Conservation (phyloP, 2,888 invertebrate species). For the Acronicta alni region DNA sequence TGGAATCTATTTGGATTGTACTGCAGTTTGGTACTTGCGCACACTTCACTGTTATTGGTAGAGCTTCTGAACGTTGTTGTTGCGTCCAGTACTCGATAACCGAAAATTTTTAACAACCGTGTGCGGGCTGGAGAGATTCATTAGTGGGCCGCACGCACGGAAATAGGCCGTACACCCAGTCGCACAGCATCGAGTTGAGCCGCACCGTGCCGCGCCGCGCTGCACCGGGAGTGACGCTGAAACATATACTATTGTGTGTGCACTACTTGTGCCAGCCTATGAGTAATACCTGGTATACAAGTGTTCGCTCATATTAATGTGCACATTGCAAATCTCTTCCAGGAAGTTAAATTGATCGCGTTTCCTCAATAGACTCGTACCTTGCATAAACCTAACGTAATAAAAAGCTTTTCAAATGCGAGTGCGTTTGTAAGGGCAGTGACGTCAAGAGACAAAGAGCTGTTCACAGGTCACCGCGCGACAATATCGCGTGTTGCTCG, state of each 20-base stretch:
- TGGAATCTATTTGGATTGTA: not conserved
- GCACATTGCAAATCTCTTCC: no score
- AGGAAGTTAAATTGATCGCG: no score
- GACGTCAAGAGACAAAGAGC: constrained; percentile 13
- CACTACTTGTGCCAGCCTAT: not conserved
- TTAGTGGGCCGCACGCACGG: constrained; percentile 24
- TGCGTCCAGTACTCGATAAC: constrained; percentile 32
- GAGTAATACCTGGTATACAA: no score
- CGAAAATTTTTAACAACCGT: constrained; percentile 51
- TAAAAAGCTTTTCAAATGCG: no score
- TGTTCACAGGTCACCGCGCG: constrained; percentile 37
- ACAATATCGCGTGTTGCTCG: constrained; percentile 16
- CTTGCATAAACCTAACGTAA: no score
- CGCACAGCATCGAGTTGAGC: not conserved
- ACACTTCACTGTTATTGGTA: not conserved
- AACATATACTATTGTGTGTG: not conserved
- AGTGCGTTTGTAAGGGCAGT: constrained; percentile 14
- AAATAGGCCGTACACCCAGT: constrained; percentile 2
- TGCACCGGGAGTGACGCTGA: not conserved
- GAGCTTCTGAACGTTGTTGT: constrained; percentile 16
- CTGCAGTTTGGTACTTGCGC: no score
- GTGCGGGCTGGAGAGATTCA: constrained; percentile 26
- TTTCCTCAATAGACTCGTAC: no score
- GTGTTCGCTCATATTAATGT: no score
- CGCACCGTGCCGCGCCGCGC: not conserved